Evolutionary conservation across 2,113 vertebrate species (phyloP), one percentile per base, ranked within the genome.

Genomic region (Sminthopsis crassicaudata): DNA sequence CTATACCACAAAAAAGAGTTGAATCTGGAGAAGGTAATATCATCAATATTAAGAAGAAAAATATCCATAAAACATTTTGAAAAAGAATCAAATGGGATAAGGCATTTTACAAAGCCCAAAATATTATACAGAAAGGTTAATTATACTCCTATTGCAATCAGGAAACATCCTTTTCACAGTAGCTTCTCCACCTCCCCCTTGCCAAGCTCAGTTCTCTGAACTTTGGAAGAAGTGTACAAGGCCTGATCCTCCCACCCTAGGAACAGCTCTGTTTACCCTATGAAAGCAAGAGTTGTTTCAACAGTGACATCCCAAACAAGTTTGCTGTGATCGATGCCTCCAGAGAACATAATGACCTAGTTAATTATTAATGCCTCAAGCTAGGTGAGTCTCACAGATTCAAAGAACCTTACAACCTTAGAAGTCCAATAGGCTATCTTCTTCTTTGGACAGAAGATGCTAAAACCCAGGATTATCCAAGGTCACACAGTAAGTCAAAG

Each of bases 331-430:
- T 51, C 0, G 0, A 54, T 50, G n/a, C 24, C 16, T 30, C 48
- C 25, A 84, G 6, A 84, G 67, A 84, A 84, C 67, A n/a, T 76
- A 76, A 27, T 12, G 14, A 53, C 51, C 23, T 0, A 2, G 92
- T 96, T 95, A 96, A 95, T 96, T 91, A 96, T 94, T 96, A 93
- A 90, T 5, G 4, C 1, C 0, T 48, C 30, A 14, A 2, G 16
- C 12, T 19, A 0, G 0, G 19, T 84, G 67, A 55, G 27, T 1
- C 24, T 16, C n/a, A 0, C 0, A 11, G 22, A 46, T 25, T 22
- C 53, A 53, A 22, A 42, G 19, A 46, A 42, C 46, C 2, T 2
- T 10, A 46, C 0, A 24, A 89, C 8, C 0, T 8, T 57, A 0
- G 4, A 48, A 90, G 14, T 46, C 76, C 55, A 27, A 30, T 0